Percentiles rank a stretch among this genome's conserved stretches.
phyloP scores from a whole-genome alignment of 2,888 invertebrate genomes.

The Ischnura elegans region DNA sequence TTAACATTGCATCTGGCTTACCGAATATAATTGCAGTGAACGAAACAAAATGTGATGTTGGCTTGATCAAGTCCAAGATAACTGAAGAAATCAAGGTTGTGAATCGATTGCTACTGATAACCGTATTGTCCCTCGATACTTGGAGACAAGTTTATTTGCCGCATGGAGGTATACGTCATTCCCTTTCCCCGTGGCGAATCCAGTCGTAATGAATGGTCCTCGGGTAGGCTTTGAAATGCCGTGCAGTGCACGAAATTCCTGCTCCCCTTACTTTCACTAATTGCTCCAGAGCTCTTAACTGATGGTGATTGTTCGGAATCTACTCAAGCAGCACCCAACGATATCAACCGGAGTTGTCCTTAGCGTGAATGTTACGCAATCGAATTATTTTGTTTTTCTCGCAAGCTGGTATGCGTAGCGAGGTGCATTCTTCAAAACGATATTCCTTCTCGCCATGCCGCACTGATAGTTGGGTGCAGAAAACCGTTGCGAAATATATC shows the following conservation, averaged over 20 bases:
- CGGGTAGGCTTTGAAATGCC: neutral
- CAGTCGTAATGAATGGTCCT: neutral
- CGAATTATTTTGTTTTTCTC: neutral
- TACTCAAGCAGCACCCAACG: neutral
- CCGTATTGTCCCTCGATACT: too few relatives aligned
- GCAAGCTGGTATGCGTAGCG: constrained; percentile 12
- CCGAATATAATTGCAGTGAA: too few relatives aligned
- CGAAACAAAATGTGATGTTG: too few relatives aligned
- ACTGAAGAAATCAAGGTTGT: too few relatives aligned
- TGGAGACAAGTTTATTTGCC: neutral
- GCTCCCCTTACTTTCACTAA: neutral
- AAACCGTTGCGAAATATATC: constrained; percentile 39
- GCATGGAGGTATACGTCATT: neutral
- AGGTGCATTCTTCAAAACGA: constrained; percentile 46
- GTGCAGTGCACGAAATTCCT: neutral
- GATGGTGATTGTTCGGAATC: neutral
- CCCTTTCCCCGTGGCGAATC: neutral
- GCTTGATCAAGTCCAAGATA: too few relatives aligned
- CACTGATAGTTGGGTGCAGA: neutral
- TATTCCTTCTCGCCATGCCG: constrained; percentile 22
- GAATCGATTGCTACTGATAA: too few relatives aligned
- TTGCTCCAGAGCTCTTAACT: neutral
- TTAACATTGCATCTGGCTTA: too few relatives aligned
- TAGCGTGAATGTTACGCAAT: neutral
- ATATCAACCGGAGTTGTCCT: neutral